Conservation (phyloP, 2,888 invertebrate species). For the Agapostemon virescens region DNA sequence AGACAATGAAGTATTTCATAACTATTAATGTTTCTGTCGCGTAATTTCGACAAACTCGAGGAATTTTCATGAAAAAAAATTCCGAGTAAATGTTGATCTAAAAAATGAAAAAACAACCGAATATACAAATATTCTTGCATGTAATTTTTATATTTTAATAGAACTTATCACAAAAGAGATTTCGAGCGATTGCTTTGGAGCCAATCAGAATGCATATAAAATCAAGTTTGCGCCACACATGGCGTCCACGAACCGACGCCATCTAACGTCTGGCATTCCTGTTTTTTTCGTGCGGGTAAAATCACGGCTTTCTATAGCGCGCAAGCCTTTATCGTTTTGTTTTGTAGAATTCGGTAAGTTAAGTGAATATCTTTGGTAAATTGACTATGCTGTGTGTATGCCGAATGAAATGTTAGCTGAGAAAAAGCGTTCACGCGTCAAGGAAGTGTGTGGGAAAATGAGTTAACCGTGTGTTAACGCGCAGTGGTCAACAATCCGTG, state of each 20-base stretch:
- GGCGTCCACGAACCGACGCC: slow-evolving; percentile 78
- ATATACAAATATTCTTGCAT: not conserved
- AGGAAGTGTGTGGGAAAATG: slow-evolving; percentile 71
- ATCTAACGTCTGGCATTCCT: slow-evolving; percentile 80
- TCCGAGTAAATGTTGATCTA: not conserved
- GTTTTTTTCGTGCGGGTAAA: slow-evolving; percentile 75
- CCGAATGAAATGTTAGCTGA: slow-evolving; percentile 61
- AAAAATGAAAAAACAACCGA: not conserved
- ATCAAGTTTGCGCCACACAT: slow-evolving; percentile 66
- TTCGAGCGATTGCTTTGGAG: slow-evolving; percentile 21
- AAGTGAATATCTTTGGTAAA: slow-evolving; percentile 41
- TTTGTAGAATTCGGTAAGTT: slow-evolving; percentile 58
- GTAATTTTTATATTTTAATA: slow-evolving; percentile 20
- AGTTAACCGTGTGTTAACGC: slow-evolving; percentile 76
- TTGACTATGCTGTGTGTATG: slow-evolving; percentile 52
- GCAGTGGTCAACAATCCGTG: slow-evolving; percentile 69
- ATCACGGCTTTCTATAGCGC: slow-evolving; percentile 70
- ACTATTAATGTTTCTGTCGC: not conserved
- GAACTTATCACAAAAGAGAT: slow-evolving; percentile 32
- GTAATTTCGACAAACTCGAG: not conserved
- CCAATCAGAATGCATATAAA: slow-evolving; percentile 55
- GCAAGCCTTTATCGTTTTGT: slow-evolving; percentile 67
- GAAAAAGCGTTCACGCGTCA: slow-evolving; percentile 62
- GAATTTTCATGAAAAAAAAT: not conserved
- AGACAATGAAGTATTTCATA: not conserved